Conservation (phyloP, 2,888 invertebrate genomes). For the Drosophila peninsularis region DNA sequence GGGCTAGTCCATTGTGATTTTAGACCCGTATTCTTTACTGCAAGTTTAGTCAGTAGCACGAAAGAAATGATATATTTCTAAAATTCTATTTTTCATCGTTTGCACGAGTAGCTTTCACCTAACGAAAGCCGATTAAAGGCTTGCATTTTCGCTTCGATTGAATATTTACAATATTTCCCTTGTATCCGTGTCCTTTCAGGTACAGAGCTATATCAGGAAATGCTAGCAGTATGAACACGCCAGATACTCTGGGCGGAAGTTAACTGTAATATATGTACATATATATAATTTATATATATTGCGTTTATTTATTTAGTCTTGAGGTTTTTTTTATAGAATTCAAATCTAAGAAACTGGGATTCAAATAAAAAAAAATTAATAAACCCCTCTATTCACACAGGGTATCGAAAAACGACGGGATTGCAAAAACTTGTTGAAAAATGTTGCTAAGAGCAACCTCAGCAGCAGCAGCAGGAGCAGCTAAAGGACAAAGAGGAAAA, state of each 20-base stretch:
- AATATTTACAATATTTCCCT: constrained; percentile 27
- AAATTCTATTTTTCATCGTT: background rate
- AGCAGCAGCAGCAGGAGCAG: constrained; percentile 1
- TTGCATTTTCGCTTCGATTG: constrained; percentile 19
- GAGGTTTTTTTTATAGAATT: background rate
- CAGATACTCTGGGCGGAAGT: background rate
- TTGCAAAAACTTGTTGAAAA: constrained; percentile 42
- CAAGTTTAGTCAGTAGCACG: background rate
- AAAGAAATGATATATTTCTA: background rate
- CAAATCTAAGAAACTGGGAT: background rate
- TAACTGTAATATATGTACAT: background rate
- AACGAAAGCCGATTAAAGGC: constrained; percentile 46
- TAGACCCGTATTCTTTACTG: background rate
- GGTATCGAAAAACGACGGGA: constrained; percentile 29
- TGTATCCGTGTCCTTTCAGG: constrained; percentile 15
- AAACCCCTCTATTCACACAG: background rate
- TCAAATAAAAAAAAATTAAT: background rate
- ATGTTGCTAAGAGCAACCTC: constrained; percentile 16
- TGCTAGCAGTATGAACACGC: background rate
- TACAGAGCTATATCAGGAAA: constrained; percentile 4
- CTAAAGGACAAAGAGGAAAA: constrained; percentile 31
- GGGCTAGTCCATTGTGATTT: background rate
- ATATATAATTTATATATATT: background rate
- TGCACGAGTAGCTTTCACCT: constrained; percentile 1
- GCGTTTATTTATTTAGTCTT: background rate